Conservation (phyloP, 2,888 invertebrate genomes). For the Arctia plantaginis region DNA sequence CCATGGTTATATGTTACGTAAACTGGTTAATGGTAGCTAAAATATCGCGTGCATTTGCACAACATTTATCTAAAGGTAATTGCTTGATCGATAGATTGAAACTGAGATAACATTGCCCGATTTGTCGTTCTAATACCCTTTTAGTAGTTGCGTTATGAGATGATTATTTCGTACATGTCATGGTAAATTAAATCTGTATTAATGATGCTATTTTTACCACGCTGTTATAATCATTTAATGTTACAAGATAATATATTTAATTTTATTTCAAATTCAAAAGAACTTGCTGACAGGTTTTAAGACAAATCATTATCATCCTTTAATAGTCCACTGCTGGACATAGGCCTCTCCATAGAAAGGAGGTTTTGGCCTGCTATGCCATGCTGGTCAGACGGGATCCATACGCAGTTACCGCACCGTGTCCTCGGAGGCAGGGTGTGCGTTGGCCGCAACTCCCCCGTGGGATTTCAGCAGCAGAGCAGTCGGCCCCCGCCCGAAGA, state of each 20-base stretch:
- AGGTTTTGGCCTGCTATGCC: too few relatives aligned
- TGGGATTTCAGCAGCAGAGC: too few relatives aligned
- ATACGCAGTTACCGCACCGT: too few relatives aligned
- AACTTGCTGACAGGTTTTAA: neutral
- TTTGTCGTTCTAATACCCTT: slow-evolving; percentile 57
- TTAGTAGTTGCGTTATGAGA: slow-evolving; percentile 41
- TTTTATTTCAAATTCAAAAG: neutral
- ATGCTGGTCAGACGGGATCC: too few relatives aligned
- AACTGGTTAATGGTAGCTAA: slow-evolving; percentile 74
- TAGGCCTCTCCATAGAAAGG: too few relatives aligned
- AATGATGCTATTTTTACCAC: neutral
- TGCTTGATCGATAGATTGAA: slow-evolving; percentile 74
- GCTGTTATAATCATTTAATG: neutral
- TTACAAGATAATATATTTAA: neutral
- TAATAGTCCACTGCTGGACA: too few relatives aligned
- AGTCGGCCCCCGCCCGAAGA: too few relatives aligned
- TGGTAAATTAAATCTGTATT: neutral
- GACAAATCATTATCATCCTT: too few relatives aligned
- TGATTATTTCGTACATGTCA: slow-evolving; percentile 19
- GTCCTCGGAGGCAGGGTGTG: too few relatives aligned
- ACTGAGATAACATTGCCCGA: slow-evolving; percentile 71
- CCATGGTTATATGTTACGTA: slow-evolving; percentile 74
- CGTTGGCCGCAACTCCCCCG: too few relatives aligned
- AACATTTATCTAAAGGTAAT: slow-evolving; percentile 55
- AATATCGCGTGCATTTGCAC: slow-evolving; percentile 74